phyloP scores from a whole-genome alignment of 1,140 invertebrate genomes.

The Acromyrmex echinatior region DNA sequence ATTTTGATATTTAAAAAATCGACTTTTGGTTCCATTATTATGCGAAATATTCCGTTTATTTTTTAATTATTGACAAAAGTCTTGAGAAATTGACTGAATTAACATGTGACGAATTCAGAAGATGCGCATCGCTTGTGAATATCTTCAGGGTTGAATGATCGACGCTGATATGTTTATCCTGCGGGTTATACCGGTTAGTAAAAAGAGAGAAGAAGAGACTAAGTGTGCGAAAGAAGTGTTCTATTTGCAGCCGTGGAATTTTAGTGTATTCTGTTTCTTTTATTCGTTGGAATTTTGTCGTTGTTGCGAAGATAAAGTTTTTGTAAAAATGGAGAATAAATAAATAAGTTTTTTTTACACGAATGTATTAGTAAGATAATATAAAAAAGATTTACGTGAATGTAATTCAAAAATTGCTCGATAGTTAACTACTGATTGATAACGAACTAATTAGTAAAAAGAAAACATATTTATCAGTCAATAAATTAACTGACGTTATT shows the following conservation, averaged over 20 bases:
- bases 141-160: slow-evolving; percentile 71
- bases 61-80: not conserved
- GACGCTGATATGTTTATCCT: slow-evolving; percentile 74
- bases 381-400: not conserved
- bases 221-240: slow-evolving; percentile 64
- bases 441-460: not conserved
- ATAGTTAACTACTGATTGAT: not conserved
- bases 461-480: not conserved
- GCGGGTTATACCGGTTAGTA: slow-evolving; percentile 51
- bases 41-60: not conserved
- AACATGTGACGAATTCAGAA: slow-evolving; percentile 34
- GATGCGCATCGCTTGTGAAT: not conserved
- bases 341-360: not conserved
- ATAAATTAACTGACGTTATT: too few species aligned
- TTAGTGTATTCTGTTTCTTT: slow-evolving; percentile 61
- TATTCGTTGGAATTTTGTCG: slow-evolving; percentile 22
- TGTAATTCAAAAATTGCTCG: not conserved
- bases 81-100: not conserved
- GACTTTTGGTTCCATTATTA: not conserved
- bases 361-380: not conserved
- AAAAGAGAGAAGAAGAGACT: slow-evolving; percentile 56
- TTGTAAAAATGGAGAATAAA: not conserved
- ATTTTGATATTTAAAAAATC: not conserved
- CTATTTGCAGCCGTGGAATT: slow-evolving; percentile 74
- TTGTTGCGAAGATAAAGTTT: not conserved